A percentile compares a stretch with the other conserved stretches of the same genome.
Conservation (phyloP, 2,113 vertebrate species). For the Pangasianodon hypophthalmus region DNA sequence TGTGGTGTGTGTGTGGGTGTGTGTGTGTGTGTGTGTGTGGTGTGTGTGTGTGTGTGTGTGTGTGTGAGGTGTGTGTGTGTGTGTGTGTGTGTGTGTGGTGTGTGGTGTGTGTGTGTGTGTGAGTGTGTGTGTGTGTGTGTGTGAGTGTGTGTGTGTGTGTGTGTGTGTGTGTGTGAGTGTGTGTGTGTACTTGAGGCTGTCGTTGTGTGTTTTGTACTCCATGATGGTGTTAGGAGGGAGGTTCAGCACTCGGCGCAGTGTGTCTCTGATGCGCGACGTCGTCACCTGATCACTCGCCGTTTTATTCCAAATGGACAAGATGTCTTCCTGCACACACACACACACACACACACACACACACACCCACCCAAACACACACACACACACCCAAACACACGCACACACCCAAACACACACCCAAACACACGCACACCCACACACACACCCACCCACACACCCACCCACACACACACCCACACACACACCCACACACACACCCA, state of each 20-base stretch:
- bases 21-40: too few species aligned
- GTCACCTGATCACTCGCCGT: slow-evolving; percentile 15
- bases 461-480: too few species aligned
- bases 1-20: too few species aligned
- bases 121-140: too few species aligned
- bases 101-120: neutral
- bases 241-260: slow-evolving; percentile 5
- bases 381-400: too few species aligned
- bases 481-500: too few species aligned
- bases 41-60: too few species aligned
- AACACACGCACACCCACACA: too few species aligned
- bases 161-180: slow-evolving; percentile 17
- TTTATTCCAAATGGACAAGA: slow-evolving; percentile 27
- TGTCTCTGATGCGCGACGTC: slow-evolving; percentile 23
- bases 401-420: too few species aligned
- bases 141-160: neutral
- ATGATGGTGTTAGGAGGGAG: slow-evolving; percentile 29
- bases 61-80: too few species aligned
- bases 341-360: slow-evolving; percentile 8
- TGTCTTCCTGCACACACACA: slow-evolving; percentile 56
- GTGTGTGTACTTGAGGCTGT: slow-evolving; percentile 7
- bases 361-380: slow-evolving; percentile 3
- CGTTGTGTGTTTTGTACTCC: slow-evolving; percentile 28
- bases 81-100: too few species aligned
- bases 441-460: too few species aligned